Evolutionary conservation across 2,888 invertebrate species (phyloP).

Genomic region (Mythimna albipuncta): DNA sequence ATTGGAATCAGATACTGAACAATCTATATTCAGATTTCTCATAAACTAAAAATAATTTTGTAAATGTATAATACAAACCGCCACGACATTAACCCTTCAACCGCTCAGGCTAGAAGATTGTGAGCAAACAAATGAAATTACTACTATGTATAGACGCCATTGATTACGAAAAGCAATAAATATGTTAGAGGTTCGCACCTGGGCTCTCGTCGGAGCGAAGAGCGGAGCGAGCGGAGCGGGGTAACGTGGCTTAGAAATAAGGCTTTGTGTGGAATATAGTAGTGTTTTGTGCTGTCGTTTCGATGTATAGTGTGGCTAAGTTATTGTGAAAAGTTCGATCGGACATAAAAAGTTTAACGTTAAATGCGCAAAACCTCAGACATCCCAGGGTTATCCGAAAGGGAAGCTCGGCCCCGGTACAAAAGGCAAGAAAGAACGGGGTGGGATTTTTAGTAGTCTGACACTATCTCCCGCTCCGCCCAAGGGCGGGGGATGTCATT

Average conservation of each 20-base stretch:
- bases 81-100: constrained; percentile 29
- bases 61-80: too few species aligned
- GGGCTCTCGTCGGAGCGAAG: constrained; percentile 22
- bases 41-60: too few species aligned
- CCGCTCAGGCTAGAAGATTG: constrained; percentile 4
- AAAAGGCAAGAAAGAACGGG: too few species aligned
- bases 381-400: too few species aligned
- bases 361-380: too few species aligned
- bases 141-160: constrained; percentile 46
- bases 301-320: constrained; percentile 13
- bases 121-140: constrained; percentile 46
- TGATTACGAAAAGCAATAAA: constrained; percentile 57
- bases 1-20: too few species aligned
- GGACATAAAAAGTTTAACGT: too few species aligned
- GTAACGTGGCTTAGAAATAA: constrained; percentile 26
- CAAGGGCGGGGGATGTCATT: too few species aligned
- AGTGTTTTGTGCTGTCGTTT: constrained; percentile 19
- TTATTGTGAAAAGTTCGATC: constrained; percentile 5
- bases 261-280: constrained; percentile 32
- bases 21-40: too few species aligned
- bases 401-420: too few species aligned
- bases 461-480: too few species aligned
- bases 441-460: too few species aligned
- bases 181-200: constrained; percentile 57
- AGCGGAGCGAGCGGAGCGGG: constrained; percentile 34